phyloP scores from a whole-genome alignment of 2,797 vertebrate genomes.

The Helicolenus hilgendorfi region DNA sequence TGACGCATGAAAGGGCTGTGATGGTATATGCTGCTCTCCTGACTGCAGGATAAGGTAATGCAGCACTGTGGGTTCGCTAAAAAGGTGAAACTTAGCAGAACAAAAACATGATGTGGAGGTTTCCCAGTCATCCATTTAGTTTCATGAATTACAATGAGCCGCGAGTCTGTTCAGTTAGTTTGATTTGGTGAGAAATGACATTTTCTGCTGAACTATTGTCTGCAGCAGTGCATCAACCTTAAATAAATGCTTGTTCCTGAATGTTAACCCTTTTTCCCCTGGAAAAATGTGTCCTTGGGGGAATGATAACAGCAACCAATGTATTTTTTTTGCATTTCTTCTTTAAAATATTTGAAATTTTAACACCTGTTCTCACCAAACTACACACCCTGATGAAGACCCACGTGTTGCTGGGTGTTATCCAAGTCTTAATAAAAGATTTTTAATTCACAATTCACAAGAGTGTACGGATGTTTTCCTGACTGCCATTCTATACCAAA shows the following conservation, averaged over 20 bases:
- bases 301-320: too few relatives aligned
- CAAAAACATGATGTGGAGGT: neutral
- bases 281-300: accelerated
- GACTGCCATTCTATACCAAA: accelerated
- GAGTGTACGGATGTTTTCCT: too few relatives aligned
- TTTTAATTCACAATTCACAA: too few relatives aligned
- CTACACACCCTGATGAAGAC: too few relatives aligned
- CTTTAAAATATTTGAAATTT: neutral
- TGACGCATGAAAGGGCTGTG: slow-evolving; percentile 30
- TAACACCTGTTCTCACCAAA: too few relatives aligned
- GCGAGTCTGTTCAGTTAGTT: neutral
- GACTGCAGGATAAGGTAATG: neutral
- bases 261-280: neutral
- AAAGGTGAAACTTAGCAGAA: neutral
- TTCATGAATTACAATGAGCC: neutral
- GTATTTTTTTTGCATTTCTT: too few relatives aligned
- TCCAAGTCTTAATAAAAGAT: too few relatives aligned
- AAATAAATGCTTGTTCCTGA: neutral
- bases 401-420: too few relatives aligned
- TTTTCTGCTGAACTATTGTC: slow-evolving; percentile 1
- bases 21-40: neutral
- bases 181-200: neutral
- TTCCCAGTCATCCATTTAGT: neutral
- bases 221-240: neutral
- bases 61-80: neutral